Base-by-base conservation (phyloP, 2,888 invertebrate genomes). In the Stictocephala bisonia region DNA sequence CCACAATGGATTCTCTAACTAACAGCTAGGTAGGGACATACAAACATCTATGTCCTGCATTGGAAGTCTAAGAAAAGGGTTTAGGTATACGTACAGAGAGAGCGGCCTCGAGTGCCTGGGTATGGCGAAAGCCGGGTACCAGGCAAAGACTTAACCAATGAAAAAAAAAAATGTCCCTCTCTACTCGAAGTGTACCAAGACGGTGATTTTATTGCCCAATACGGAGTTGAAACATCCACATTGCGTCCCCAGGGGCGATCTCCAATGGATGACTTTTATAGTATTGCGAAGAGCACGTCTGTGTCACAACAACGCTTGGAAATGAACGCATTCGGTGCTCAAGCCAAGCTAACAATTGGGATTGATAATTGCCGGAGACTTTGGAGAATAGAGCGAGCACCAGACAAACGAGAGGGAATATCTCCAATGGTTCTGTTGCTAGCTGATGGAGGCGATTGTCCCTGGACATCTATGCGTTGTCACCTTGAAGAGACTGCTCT, bases 301-400 rank as follows among this genome's bases (percentile, higher is more conserved):
- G 50, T 64, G 1, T 60, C 72, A 3, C 66, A 64, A 51, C 50
- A 60, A 31, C 1, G 35, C 20, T 13, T 53, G 2, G 72, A 67
- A 40, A 11, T 68, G 22, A 68, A 73, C 18, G 68, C 27, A 6
- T 20, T 56, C 7, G 69, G 73, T 13, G 73, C 69, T 1, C 22
- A 60, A 22, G 50, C 40, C 11, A 70, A 51, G 35, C 26, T 73
- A 3, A 41, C 44, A 26, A 35, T 70, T 13, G 69, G 69, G n/a
- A 29, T 73, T 0, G 31, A 69, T n/a, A 70, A 70, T 18, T 56
- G 56, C 29, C 9, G 73, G 13, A 56, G 73, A 27, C 18, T 73
- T 26, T 73, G 69, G 60, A 69, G 69, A 50, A 60, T 70, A 6
- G 22, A 50, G 11, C 41, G 26, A 51, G 18, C 58, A 9, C 69